Evolutionary conservation across 2,113 vertebrate species (phyloP).

Genomic region (Ammodytes marinus): DNA sequence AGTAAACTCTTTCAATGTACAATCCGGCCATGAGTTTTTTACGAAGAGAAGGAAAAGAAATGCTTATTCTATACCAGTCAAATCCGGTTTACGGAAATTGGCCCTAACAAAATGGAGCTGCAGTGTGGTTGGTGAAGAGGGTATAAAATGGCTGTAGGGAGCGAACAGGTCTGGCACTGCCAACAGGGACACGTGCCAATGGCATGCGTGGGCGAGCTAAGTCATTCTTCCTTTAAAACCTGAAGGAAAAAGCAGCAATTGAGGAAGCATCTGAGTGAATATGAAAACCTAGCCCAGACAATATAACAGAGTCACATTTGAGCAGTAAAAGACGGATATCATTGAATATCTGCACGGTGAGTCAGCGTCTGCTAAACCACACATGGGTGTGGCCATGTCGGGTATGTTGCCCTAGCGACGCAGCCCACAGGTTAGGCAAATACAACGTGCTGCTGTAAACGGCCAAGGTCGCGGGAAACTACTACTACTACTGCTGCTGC

Average conservation of each 20-base stretch:
- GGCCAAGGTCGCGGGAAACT: slow-evolving; percentile 53
- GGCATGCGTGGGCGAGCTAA: background rate
- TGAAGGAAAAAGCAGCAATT: background rate
- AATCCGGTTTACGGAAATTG: background rate
- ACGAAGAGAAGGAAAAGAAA: background rate
- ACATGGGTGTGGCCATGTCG: slow-evolving; percentile 78
- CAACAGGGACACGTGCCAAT: slow-evolving; percentile 28
- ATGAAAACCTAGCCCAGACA: slow-evolving; percentile 1
- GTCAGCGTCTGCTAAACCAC: slow-evolving; percentile 72
- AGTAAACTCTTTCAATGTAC: background rate
- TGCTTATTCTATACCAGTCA: background rate
- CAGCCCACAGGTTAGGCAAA: slow-evolving; percentile 80
- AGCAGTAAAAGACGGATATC: background rate
- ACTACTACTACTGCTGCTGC: slow-evolving; percentile 39
- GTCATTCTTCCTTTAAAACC: background rate
- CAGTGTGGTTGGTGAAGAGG: slow-evolving; percentile 38
- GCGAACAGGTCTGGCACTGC: slow-evolving; percentile 43
- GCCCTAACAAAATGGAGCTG: slow-evolving; percentile 70
- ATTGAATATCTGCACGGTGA: slow-evolving; percentile 74
- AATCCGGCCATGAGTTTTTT: background rate
- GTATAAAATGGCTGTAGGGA: slow-evolving; percentile 77
- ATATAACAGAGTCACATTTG: slow-evolving; percentile 13
- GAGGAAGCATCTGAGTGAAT: slow-evolving; percentile 13
- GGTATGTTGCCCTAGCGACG: slow-evolving; percentile 75
- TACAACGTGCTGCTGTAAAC: slow-evolving; percentile 51